Evolutionary conservation across 2,113 vertebrate species (phyloP), one percentile per base, ranked within the genome.

Genomic region (Catharus bicknelli): DNA sequence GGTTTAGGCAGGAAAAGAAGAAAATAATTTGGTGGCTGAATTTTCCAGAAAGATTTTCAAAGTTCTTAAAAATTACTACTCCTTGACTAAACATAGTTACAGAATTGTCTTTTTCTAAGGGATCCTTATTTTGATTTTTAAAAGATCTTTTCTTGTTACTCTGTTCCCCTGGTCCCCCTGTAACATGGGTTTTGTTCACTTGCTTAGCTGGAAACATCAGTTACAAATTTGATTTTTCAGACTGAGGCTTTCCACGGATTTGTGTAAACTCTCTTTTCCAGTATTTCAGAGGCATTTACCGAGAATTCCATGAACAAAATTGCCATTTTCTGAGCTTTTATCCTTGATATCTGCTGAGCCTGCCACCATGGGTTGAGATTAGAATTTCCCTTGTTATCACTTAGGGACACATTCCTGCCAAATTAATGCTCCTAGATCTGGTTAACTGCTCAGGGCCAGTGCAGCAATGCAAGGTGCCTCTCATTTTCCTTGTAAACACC

Each of bases 401-500:
- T 61, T 27, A 40, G 6, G 26, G 51, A 77, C 7, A 67, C 88
- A 43, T 1, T 1, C 27, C 83, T 93, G 69, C 29, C 27, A 91
- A 81, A 88, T 30, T 3, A 40, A n/a, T 58, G 29, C 36, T 87
- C 15, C 38, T 27, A 67, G 51, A 40, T 83, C 61, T 61, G 48
- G 78, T 1, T 25, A 76, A 86, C 38, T 34, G 38, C 66, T 94
- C 1, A 10, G 47, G 66, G 54, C 36, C 73, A 87, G 50, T 2
- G 0, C 12, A 82, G 70, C 42, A 93, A 55, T 57, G 47, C 25
- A 94, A 90, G 47, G 38, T 85, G 13, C 53, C 90, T 92, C 59
- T 93, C 59, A 89, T 88, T 94, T 83, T 77, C 77, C 80, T 81
- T 86, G 29, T 93, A 81, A 94, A 94, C 69, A 90, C 53, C 50